Evolutionary conservation across 1,140 invertebrate genomes (phyloP), one percentile per base, ranked within the genome.

Genomic region (Drosophila busckii): DNA sequence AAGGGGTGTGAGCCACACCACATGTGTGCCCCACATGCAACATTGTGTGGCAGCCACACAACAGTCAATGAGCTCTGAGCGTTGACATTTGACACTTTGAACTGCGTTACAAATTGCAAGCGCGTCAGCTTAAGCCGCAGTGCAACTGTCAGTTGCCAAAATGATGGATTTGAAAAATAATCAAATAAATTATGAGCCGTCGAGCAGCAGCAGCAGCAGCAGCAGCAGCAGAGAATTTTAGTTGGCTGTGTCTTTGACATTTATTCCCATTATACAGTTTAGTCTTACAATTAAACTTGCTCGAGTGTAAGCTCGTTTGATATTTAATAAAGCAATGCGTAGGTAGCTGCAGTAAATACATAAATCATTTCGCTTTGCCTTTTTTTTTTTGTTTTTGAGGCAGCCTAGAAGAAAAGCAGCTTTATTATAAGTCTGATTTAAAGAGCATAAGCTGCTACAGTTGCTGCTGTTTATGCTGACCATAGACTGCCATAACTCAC

Each of bases 81-180:
- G 19, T 67, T 80, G 75, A 82, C 75, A 75, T 70, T 82, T 82
- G 69, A 75, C 69, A 82, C 70, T 60, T 29, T 28, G 48, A 26
- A 8, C 53, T 46, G 40, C 9, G 23, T 29, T 35, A 52, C 46
- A 58, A 58, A 58, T 61, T 45, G 28, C 49, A 52, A 22, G 13
- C 17, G 10, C 19, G 28, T 23, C 20, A 25, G 8, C 9, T 15
- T 48, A 12, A 12, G 10, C n/a, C 16, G 9, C 29, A 23, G 9
- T n/a, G n/a, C 13, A 22, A 31, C 19, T 20, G 16, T 10, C 15
- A n/a, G 15, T 34, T 31, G 26, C 7, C 23, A 22, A 19, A 42
- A 48, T 70, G 69, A 82, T 75, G 75, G 75, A 82, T n/a, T 82
- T 75, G 75, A 82, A 82, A 82, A 70, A 64, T 82, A 75, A 70